Evolutionary conservation across 2,113 vertebrate species (phyloP).

Genomic region (Callopanchax toddi): DNA sequence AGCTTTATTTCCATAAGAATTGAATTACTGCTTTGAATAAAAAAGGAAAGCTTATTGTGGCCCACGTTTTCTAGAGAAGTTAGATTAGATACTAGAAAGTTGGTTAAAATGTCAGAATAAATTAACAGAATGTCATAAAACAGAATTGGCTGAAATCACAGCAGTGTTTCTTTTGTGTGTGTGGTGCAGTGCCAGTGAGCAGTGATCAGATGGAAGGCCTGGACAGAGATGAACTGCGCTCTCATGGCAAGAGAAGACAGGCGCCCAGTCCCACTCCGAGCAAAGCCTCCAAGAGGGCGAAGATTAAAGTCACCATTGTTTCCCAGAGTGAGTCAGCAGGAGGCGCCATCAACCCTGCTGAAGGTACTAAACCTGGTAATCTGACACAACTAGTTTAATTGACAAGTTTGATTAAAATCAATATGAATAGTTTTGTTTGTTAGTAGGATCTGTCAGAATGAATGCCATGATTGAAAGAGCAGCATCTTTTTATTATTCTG

Average conservation of each 20-base stretch:
- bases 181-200: slow-evolving; percentile 84
- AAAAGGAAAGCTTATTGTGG: background rate
- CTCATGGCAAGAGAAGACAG: slow-evolving; percentile 89
- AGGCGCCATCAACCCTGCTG: slow-evolving; percentile 69
- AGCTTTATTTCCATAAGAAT: slow-evolving; percentile 3
- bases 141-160: background rate
- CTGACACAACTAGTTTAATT: too few species aligned
- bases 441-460: too few species aligned
- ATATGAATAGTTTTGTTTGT: too few species aligned
- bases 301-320: slow-evolving; percentile 96
- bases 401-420: too few species aligned
- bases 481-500: too few species aligned
- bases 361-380: slow-evolving; percentile 78
- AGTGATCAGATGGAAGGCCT: slow-evolving; percentile 85
- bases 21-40: background rate
- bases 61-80: background rate
- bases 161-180: slow-evolving; percentile 4
- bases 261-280: slow-evolving; percentile 84
- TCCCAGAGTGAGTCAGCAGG: slow-evolving; percentile 87
- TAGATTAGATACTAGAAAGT: background rate
- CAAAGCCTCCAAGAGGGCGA: slow-evolving; percentile 92
- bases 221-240: slow-evolving; percentile 84
- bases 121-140: background rate
- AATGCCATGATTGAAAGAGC: too few species aligned
- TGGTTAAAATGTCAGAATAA: background rate